These are phyloP conservation scores for Himantopus leucocephalus DNA, from an alignment of 2,113 vertebrate genomes.

Conservation along the genomic window DNA sequence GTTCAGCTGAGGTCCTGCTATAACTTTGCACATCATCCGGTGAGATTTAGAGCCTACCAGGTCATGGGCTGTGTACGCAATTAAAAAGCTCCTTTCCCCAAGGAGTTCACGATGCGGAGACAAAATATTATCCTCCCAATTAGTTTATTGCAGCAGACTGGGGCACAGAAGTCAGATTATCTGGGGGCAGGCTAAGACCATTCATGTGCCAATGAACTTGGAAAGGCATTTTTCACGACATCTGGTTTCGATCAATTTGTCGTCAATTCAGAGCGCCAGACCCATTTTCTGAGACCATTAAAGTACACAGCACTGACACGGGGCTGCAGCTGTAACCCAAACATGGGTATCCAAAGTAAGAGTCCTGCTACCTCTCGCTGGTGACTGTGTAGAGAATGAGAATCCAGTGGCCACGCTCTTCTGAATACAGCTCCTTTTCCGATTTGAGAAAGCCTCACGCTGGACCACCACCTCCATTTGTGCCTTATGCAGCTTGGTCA, in stretches of 20 bases:
- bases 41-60: slow-evolving; percentile 50
- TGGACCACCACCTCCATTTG: neutral
- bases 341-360: neutral
- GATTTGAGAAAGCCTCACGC: neutral
- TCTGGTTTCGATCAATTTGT: slow-evolving; percentile 58
- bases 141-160: slow-evolving; percentile 52
- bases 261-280: neutral
- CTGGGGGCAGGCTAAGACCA: neutral
- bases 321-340: neutral
- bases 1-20: slow-evolving; percentile 7
- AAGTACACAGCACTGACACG: neutral
- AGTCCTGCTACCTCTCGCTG: neutral
- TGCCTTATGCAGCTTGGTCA: neutral
- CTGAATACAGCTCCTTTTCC: neutral
- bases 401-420: neutral
- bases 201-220: slow-evolving; percentile 60
- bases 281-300: slow-evolving; percentile 20
- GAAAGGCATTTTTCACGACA: slow-evolving; percentile 2
- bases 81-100: slow-evolving; percentile 23
- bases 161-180: slow-evolving; percentile 50
- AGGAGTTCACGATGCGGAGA: neutral
- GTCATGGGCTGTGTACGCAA: slow-evolving; percentile 13
- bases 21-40: slow-evolving; percentile 9
- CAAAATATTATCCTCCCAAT: slow-evolving; percentile 41
- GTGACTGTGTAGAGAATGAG: neutral